Evolutionary conservation across 2,888 invertebrate genomes (phyloP), one percentile per base, ranked within the genome.

Genomic region (Mythimna ferrago): DNA sequence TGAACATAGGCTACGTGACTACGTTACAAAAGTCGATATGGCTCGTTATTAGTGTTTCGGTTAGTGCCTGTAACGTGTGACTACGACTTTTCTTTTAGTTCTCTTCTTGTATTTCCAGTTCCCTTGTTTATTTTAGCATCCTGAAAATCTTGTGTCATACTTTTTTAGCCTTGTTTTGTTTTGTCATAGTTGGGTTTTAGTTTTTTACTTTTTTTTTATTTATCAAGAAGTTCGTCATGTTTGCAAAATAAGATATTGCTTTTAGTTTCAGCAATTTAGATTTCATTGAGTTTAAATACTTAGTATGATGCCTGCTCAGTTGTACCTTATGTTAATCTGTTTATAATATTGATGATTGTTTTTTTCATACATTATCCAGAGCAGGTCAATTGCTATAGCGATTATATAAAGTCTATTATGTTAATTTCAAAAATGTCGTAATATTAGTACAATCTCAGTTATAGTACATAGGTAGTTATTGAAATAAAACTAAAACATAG

Each of bases 191-290:
- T 26, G 26, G 26, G 26, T 26, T 26, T 26, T 26, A 26, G n/a
- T n/a, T n/a, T n/a, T 26, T 26, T 26, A 26, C 2, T 26, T 26
- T 26, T 26, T 26, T 26, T 1, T 61, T n/a, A n/a, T 58, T 68
- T 71, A 68, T n/a, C 48, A 10, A 62, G 6, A 65, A 57, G 57
- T 44, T 70, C 21, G 26, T 69, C 54, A 26, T 21, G 21, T 54
- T 54, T 4, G 38, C 14, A 53, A 57, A 64, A 70, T 26, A 58
- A 54, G 26, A 14, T 66, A 2, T 73, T 67, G 26, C 19, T 57
- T 67, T 63, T 63, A 66, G n/a, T 75, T 57, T 57, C 16, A 64
- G n/a, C 9, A 67, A 62, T 74, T 68, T 62, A n/a, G 35, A 32
- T 41, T 62, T 72, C 21, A 44, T 51, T 67, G 19, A 61, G 21